Evolutionary conservation across 1,140 invertebrate genomes (phyloP), one percentile per base, ranked within the genome.

Genomic region (Drosophila littoralis): DNA sequence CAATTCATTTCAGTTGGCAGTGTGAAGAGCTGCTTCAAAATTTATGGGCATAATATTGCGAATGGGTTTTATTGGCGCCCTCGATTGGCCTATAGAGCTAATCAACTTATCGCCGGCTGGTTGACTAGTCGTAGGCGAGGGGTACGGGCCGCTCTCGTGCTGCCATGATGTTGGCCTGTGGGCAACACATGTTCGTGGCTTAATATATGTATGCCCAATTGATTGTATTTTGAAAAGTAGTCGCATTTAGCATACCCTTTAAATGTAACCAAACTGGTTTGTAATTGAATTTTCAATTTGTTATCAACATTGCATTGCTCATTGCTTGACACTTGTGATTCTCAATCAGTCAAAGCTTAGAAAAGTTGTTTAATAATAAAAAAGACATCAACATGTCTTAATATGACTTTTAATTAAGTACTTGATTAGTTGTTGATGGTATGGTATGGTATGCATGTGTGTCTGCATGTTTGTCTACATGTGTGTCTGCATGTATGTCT

Each of bases 41-140:
- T 88, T 82, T 88, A 88, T 88, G 72, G 59, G 51, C 61, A 73
- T 80, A 88, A 76, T 69, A 86, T 76, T 85, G 67, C 57, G 75
- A 85, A 85, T 85, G 69, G 69, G 67, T 67, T 81, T 72, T 75
- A 81, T 71, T 74, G 57, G 42, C 45, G 36, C 55, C 48, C 38
- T 46, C 64, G 54, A 79, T 73, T 51, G 63, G 58, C n/a, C 48
- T 32, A 77, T 38, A 36, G 15, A 50, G 61, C 65, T 50, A 50
- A 74, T 74, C 50, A 69, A 74, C 50, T 63, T 69, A 45, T 54
- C 72, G 45, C 15, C 8, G 45, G n/a, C 10, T 32, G 13, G 13
- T 32, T 57, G 28, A 7, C 2, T 1, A 13, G 6, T 1, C 22
- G 13, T 9, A 13, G 43, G 15, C 8, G 33, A 5, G 42, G 7